Base-by-base conservation (phyloP, 2,113 vertebrate species). In the Siniperca knerii region DNA sequence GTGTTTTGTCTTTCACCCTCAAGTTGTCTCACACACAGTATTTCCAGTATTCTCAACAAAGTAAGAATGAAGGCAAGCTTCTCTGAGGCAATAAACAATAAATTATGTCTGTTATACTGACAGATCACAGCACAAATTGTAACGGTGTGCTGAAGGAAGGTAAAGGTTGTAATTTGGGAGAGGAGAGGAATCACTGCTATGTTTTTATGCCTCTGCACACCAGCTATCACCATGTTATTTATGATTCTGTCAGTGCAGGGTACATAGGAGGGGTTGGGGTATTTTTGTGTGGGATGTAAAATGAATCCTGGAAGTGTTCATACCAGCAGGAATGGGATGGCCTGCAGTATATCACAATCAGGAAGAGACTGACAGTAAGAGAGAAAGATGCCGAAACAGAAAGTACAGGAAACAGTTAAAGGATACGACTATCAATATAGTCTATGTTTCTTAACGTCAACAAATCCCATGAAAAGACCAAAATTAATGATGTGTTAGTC, bases 121-220 rank as follows among this genome's bases (percentile, higher is more conserved):
- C 65, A 77, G 79, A 79, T 54, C 72, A 82, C 72, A 66, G 55
- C 73, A 54, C 77, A 81, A 64, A 91, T 90, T 79, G 66, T 40
- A 57, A 73, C 68, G 75, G 66, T 84, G 73, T 84, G 83, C 71
- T 67, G 37, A 82, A 46, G 18, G n/a, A 87, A 70, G 55, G 66
- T 79, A 75, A 75, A 83, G 68, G 83, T 79, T 92, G 69, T 83
- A 87, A 90, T 92, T 86, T 87, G 65, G 23, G 10, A 80, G 42
- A 78, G 42, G 23, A 86, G 77, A 60, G 57, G 84, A 58, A 55
- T 48, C 70, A 8, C 58, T 57, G 58, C 55, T 68, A 23, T 48
- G 21, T 37, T 88, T 94, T 91, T 88, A 87, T 77, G 75, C 35
- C 29, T 62, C 42, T 55, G 87, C 54, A 79, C 58, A 76, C 35